These are phyloP conservation scores for Thermophis baileyi DNA, from an alignment of 2,113 vertebrate genomes.

Conservation along the genomic window DNA sequence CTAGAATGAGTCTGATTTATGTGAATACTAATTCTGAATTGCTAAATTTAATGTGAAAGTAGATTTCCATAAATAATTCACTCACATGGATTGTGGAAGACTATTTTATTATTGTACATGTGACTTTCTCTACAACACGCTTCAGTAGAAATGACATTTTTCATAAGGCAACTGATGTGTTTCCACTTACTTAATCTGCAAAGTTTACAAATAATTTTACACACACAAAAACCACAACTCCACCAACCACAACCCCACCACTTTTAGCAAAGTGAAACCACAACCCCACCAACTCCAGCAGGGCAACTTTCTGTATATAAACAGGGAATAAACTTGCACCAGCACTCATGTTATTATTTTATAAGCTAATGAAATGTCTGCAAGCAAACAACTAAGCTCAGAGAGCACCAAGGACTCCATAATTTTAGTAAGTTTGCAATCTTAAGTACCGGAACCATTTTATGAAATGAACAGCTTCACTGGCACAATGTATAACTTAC, in stretches of 20 bases:
- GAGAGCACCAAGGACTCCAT: background rate
- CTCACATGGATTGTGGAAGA: background rate
- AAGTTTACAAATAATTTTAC: background rate
- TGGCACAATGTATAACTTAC: background rate
- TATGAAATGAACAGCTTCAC: background rate
- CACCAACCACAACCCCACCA: background rate
- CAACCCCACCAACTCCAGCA: background rate
- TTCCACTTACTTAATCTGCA: background rate
- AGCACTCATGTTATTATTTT: background rate
- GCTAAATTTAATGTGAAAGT: background rate
- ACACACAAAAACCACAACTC: background rate
- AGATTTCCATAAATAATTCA: background rate
- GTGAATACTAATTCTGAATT: background rate
- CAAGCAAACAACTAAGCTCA: background rate
- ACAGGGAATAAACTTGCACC: background rate
- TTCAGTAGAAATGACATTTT: background rate
- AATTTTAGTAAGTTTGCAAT: background rate
- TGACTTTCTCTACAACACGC: background rate
- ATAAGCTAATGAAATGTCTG: background rate
- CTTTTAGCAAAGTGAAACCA: background rate
- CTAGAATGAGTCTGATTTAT: background rate
- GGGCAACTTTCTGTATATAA: background rate
- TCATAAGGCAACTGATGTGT: background rate
- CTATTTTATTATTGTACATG: background rate
- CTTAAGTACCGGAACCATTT: background rate